These are phyloP conservation scores for Xenopus tropicalis DNA, from an alignment of 2,113 vertebrate genomes.

Conservation along the genomic window UCB_Xtro_10.0 CM004445.2:15970001-15970500, in stretches of 20 bases:
- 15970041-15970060: too few species aligned
- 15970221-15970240: background rate
- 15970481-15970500: background rate
- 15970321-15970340: constrained; percentile 5
- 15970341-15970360: constrained; percentile 13
- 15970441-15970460: background rate
- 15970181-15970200: too few species aligned
- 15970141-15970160: too few species aligned
- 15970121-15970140: too few species aligned
- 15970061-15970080: too few species aligned
- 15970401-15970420: constrained; percentile 30
- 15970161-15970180: too few species aligned
- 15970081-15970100: too few species aligned
- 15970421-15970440: constrained; percentile 25
- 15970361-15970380: constrained; percentile 26
- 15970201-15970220: too few species aligned
- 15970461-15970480: background rate
- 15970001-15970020: too few species aligned
- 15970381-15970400: constrained; percentile 26
- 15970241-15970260: constrained; percentile 4
- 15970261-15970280: background rate
- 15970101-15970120: too few species aligned
- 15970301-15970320: background rate
- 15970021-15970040: too few species aligned
- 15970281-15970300: constrained; percentile 2